Conservation (phyloP, 2,113 vertebrate genomes). For the Ictidomys tridecemlineatus region DNA sequence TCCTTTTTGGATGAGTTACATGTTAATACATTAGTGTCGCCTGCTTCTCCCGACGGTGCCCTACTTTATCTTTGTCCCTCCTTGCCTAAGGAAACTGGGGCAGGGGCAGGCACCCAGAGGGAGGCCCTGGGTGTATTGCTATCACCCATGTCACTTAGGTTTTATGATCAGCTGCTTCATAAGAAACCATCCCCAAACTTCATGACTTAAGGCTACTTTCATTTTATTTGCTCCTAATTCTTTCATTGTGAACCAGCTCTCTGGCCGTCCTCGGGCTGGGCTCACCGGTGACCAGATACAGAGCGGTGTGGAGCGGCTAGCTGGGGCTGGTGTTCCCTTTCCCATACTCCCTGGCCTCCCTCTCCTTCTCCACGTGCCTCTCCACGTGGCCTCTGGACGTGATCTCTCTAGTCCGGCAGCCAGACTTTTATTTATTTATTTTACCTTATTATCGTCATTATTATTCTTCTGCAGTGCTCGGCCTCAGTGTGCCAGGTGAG, state of each 20-base stretch:
- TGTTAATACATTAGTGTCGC: background rate
- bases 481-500: background rate
- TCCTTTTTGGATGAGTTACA: background rate
- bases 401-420: background rate
- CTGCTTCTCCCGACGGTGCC: background rate
- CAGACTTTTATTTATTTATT: background rate
- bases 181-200: background rate
- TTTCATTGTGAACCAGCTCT: background rate
- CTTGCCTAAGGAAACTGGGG: background rate
- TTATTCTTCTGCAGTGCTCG: background rate
- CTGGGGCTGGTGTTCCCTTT: background rate
- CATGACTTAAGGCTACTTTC: background rate
- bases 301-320: fast-evolving
- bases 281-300: background rate
- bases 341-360: background rate
- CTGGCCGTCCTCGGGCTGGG: too few species aligned
- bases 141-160: background rate
- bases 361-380: background rate
- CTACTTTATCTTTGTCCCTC: background rate
- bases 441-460: too few species aligned
- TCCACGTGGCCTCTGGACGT: background rate
- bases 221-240: background rate
- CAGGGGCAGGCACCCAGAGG: too few species aligned
- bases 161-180: background rate
- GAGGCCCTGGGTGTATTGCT: background rate